Percentiles rank a stretch among this genome's conserved stretches.
These are phyloP conservation scores for Kryptopterus vitreolus DNA, from an alignment of 2,797 vertebrate genomes.

Conservation along the genomic window DNA sequence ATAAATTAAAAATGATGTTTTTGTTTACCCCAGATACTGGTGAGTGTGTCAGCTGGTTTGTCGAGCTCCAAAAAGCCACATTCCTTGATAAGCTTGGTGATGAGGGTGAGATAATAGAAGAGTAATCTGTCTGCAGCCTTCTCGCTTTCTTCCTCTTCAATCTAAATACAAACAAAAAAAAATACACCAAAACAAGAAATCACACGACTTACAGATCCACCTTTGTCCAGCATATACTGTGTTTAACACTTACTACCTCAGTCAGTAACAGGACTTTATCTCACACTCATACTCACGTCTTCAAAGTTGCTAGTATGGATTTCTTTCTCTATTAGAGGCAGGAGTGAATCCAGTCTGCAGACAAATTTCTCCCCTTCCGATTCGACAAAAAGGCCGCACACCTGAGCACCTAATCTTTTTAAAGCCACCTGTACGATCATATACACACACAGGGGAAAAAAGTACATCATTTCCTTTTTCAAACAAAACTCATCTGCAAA, in stretches of 20 bases:
- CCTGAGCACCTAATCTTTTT: slow-evolving; percentile 83
- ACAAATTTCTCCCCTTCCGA: slow-evolving; percentile 83
- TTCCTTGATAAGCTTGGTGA: slow-evolving; percentile 86
- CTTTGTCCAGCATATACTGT: not conserved
- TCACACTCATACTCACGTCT: slow-evolving; percentile 74
- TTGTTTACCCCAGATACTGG: slow-evolving; percentile 83
- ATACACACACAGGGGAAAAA: not conserved
- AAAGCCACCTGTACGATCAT: slow-evolving; percentile 66
- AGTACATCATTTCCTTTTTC: not conserved
- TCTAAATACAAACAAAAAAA: slow-evolving; percentile 65
- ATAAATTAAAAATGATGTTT: too few relatives aligned
- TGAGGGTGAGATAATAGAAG: slow-evolving; percentile 85
- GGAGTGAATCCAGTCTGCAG: slow-evolving; percentile 75
- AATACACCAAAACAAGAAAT: not conserved
- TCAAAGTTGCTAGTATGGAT: slow-evolving; percentile 82
- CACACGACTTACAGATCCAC: not conserved
- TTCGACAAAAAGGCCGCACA: slow-evolving; percentile 91
- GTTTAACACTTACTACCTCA: not conserved
- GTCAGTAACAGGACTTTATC: not conserved
- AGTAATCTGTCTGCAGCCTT: slow-evolving; percentile 87
- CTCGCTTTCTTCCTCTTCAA: slow-evolving; percentile 86
- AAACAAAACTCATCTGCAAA: not conserved
- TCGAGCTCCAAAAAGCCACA: slow-evolving; percentile 80
- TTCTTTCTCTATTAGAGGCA: slow-evolving; percentile 82
- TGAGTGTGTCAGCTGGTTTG: slow-evolving; percentile 73